Evolutionary conservation across 2,113 vertebrate species (phyloP), one percentile per base, ranked within the genome.

Genomic region (Arizona elegans): DNA sequence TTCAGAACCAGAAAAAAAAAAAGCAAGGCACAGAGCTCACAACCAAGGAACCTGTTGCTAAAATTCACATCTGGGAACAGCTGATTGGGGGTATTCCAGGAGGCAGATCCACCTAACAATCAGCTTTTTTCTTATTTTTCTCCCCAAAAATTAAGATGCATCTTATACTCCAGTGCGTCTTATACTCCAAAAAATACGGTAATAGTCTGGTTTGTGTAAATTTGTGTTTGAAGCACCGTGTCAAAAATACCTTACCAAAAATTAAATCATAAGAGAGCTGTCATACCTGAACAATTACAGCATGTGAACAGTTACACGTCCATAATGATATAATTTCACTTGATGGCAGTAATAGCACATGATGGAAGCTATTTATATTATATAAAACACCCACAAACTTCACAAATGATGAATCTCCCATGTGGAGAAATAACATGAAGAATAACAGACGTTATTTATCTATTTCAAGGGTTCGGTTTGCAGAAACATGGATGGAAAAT

Each of bases 331-430:
- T 96, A 96, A 97, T 96, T 95, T 96, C 96, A 96, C 96, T 96
- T 97, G 97, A 97, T 96, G 96, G 97, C 95, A 97, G 96, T 94
- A 97, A 96, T 95, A 96, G 93, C 92, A 96, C 96, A 94, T 92
- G 91, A 29, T 94, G 95, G 95, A 95, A 86, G 94, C 55, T 96
- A 96, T 93, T 96, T 96, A 96, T 95, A 97, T 54, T 29, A 95
- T 0, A 0, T 88, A 92, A 92, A 95, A 94, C 29, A 88, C 87
- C 56, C 87, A 94, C 75, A 94, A 95, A 54, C 52, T 65, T 95
- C 1, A 0, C n/a, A 94, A 96, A 94, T 93, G 33, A 94, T 3
- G 17, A 95, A 95, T 95, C 87, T 95, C n/a, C 1, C 1, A 29
- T 95, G 94, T 86, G 55, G 92, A 94, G 94, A 97, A 95, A 91